These are phyloP conservation scores for Diacarnus erythraeanus DNA, from an alignment of 37 sponge, comb jelly and placozoan genomes.

Conservation along the genomic window DNA sequence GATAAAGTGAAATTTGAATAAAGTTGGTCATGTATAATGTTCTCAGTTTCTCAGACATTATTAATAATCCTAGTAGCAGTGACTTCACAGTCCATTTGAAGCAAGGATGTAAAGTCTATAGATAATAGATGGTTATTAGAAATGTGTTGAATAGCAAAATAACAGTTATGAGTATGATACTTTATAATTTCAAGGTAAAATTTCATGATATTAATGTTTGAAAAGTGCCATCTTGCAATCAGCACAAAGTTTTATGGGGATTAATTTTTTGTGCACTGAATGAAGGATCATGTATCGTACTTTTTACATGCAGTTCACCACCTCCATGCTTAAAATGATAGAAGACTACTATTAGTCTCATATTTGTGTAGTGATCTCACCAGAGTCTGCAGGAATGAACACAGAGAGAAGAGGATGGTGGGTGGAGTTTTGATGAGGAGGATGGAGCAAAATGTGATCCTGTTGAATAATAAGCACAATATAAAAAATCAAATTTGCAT, in stretches of 20 bases:
- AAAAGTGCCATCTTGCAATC: background rate
- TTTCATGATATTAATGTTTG: too few species aligned
- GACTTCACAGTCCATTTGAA: conserved; percentile 54
- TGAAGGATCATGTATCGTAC: background rate
- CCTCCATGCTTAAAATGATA: background rate
- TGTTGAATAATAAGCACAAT: too few species aligned
- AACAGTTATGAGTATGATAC: too few species aligned
- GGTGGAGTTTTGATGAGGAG: conserved; percentile 25
- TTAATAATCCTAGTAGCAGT: conserved; percentile 14
- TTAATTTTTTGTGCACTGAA: too few species aligned
- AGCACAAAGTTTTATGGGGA: background rate
- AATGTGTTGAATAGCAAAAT: background rate
- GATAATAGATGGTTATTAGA: background rate
- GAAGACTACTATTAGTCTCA: background rate
- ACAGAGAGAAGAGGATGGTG: conserved; percentile 50
- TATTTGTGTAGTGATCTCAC: background rate
- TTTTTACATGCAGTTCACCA: background rate
- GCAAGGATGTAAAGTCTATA: conserved; percentile 21
- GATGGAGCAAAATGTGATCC: conserved; percentile 58
- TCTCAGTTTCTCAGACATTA: too few species aligned
- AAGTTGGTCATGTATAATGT: too few species aligned
- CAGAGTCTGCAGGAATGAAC: conserved; percentile 39
- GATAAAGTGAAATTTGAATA: too few species aligned
- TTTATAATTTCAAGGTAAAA: too few species aligned
- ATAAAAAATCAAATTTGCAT: too few species aligned